A percentile compares a stretch with the other conserved stretches of the same genome.
These are phyloP conservation scores for Galago senegalensis DNA, from an alignment of 2,797 vertebrate species.

Conservation along the genomic window DNA sequence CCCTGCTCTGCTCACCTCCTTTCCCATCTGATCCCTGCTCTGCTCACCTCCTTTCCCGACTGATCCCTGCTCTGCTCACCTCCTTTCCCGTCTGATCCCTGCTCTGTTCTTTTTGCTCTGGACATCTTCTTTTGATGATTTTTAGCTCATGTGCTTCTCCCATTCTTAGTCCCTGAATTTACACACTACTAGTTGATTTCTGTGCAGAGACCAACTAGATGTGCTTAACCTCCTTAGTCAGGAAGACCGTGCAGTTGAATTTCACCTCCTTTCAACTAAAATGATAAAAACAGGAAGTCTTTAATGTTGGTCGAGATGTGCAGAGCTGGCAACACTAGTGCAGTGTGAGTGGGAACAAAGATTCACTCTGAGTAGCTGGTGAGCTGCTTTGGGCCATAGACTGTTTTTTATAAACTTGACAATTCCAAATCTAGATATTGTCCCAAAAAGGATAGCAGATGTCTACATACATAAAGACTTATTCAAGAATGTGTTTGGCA, in stretches of 20 bases:
- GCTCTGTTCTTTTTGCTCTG: not conserved
- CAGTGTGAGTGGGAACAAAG: not conserved
- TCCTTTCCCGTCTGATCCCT: no score
- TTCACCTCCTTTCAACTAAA: not conserved
- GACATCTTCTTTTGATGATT: not conserved
- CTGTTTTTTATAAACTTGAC: not conserved
- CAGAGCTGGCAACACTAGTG: accelerated
- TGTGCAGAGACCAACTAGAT: not conserved
- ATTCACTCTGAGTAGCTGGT: not conserved
- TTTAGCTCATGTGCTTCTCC: not conserved
- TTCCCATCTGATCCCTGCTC: no score
- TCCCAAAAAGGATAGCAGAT: not conserved
- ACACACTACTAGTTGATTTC: not conserved
- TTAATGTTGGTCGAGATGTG: not conserved
- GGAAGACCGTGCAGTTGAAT: not conserved
- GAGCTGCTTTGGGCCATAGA: no score
- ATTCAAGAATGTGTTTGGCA: not conserved
- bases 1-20: no score
- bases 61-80: no score
- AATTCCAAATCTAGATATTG: not conserved
- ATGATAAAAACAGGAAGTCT: not conserved
- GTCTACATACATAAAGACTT: not conserved
- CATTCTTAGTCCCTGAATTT: not conserved
- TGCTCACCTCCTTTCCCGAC: no score
- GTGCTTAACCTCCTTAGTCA: not conserved